Base-by-base conservation (phyloP, 92 coral and sea anemone species). In the Epizoanthus fatuus region DNA sequence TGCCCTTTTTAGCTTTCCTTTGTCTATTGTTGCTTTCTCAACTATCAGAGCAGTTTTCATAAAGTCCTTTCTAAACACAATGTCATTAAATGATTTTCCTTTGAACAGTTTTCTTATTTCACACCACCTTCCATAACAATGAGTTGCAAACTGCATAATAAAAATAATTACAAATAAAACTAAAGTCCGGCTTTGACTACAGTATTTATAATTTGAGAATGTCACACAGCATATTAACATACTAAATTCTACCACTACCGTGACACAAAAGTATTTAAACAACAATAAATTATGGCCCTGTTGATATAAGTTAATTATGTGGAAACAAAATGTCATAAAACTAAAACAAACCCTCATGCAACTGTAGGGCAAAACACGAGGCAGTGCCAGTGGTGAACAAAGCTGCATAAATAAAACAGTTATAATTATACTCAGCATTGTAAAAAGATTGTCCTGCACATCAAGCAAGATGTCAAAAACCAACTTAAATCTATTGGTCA, bases 1-100 rank as follows among this genome's bases (percentile, higher is more conserved):
- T 35, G 93, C 93, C n/a, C 4, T 39, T 54, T 83, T 86, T 63
- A 90, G 64, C 45, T 74, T 62, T 70, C 37, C 22, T n/a, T 37
- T 53, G n/a, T 90, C 88, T n/a, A 84, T 20, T 16, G 55, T 75
- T 16, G 74, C 81, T 71, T 89, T 89, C 20, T 77, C 79, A 49
- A 89, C 52, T 4, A 19, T 52, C 12, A 84, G 16, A 53, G 75
- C 84, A 63, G 60, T 38, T 64, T 44, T 58, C 8, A 13, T 35
- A 22, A 64, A 64, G 22, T 66, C 75, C 13, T 84, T 70, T 44
- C 39, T 74, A 17, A 72, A 29, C 11, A 74, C 25, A 52, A 59
- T 63, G 11, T 74, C 58, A 84, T 32, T 20, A 38, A 74, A 16
- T 0, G 69, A 51, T 25, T 74, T 38, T 12, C 44, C 60, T 45